These are phyloP conservation scores for Lepilemur ruficaudatus DNA, from an alignment of 2,797 vertebrate genomes.

Conservation along the genomic window DNA sequence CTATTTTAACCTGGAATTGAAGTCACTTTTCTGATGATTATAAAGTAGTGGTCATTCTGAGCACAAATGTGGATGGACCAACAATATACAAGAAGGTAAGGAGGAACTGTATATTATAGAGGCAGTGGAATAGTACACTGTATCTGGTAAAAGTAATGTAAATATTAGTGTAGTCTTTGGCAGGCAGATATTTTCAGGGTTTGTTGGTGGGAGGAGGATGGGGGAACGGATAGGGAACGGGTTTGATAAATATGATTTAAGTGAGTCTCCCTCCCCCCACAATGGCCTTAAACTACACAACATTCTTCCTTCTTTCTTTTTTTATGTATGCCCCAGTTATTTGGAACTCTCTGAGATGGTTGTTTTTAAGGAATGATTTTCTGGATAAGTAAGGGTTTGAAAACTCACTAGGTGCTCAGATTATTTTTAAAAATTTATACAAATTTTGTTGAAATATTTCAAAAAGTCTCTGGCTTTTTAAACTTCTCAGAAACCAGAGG, in stretches of 20 bases:
- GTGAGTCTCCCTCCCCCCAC: background rate
- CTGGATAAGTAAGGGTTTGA: conserved; percentile 3
- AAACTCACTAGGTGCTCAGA: background rate
- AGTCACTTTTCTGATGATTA: conserved; percentile 45
- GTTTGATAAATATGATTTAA: conserved; percentile 3
- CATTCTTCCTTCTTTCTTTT: background rate
- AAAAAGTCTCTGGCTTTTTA: background rate
- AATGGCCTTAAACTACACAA: background rate
- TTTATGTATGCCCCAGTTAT: background rate
- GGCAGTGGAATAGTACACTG: background rate
- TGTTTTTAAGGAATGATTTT: background rate
- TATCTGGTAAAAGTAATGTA: conserved; percentile 3
- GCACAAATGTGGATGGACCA: conserved; percentile 55
- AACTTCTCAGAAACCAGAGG: background rate
- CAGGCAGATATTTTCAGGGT: background rate
- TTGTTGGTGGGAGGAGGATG: background rate
- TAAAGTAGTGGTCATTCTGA: conserved; percentile 48
- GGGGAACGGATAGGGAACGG: background rate
- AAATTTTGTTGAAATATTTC: conserved; percentile 19
- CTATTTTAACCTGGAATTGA: conserved; percentile 56
- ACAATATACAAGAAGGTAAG: conserved; percentile 53
- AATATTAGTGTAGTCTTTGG: background rate
- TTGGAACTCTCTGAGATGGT: background rate
- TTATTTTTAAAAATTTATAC: background rate
- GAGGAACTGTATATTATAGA: background rate